Base-by-base conservation (phyloP, 2,797 vertebrate species). In the Enteromius afrohamiltoni region DNA sequence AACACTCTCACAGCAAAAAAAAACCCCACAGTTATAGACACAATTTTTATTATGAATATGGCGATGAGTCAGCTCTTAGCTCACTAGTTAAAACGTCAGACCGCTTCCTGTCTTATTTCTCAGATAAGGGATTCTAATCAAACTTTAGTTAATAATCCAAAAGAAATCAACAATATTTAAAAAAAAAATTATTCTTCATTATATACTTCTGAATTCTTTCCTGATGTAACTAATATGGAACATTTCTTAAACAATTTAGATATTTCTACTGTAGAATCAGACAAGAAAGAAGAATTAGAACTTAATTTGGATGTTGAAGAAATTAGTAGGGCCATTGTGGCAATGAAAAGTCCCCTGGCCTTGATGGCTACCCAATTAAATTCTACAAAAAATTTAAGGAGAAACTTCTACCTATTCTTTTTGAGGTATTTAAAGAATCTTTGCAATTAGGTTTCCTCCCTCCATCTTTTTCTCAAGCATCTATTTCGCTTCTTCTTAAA, bases 111-210 rank as follows among this genome's bases (percentile, higher is more conserved):
- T 40, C 29, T 83, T 53, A 76, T 83, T 53, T 73, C 71, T 6
- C 81, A 75, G 80, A 82, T 82, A 37, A 80, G 21, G 14, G 31
- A 81, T 16, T 40, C 16, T 2, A 55, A 83, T 29, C 80, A 76
- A 75, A 83, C 31, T 13, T 51, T 67, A 82, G 34, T 21, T n/a
- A 55, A 2, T 11, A 83, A 76, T 21, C 60, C 8, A 26, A 45
- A 77, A 62, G n/a, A 64, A 83, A 76, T 51, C 11, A 76, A 76
- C 10, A 53, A 37, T 11, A 73, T 21, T 83, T 65, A 76, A 1
- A 65, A 31, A 65, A 45, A 1, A 4, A 53, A 76, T 42, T 82
- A 82, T 34, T 73, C 64, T 40, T 37, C 58, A 31, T 31, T 31
- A 11, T 80, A 71, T 21, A 42, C 79, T n/a, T 80, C 71, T 37